Evolutionary conservation across 2,797 vertebrate species (phyloP), one percentile per base, ranked within the genome.

Genomic region (Triplophysa bombifrons): DNA sequence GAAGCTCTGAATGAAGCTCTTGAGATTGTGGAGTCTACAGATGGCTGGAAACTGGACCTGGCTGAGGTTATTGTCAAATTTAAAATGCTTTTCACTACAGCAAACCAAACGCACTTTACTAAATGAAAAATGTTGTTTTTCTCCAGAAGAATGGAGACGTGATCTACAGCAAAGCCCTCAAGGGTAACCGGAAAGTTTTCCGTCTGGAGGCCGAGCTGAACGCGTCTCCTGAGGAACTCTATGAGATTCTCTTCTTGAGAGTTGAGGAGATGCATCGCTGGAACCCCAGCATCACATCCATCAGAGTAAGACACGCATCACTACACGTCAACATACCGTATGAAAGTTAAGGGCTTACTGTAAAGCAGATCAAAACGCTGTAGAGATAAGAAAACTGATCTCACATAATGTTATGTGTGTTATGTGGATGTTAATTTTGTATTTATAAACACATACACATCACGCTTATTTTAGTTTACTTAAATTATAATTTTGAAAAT

Each of bases 261-360:
- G 85, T 95, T 4, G 94, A 96, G 77, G 91, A 95, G 65, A 95
- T 95, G 92, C 92, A 93, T 65, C 60, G 48, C 72, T 95, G 95
- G 95, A 96, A 96, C 87, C 94, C 95, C 0, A 89, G 80, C 82
- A 87, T 96, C 73, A 88, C 90, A 50, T 84, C 22, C 1, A 89
- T 96, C 72, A 91, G 92, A 88, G 95, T 95, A 85, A 90, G 88
- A n/a, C 50, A 2, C 12, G 16, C 48, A 41, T 20, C 25, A 17
- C 48, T 14, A 41, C 41, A 41, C 41, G 2, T 41, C 8, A 10
- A 41, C 9, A 11, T 10, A 41, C 38, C 7, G 38, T 7, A 41
- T 41, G 38, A 11, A 41, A 34, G 34, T 34, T 38, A 7, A 38
- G 34, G 34, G 5, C 30, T 34, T 7, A 34, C 30, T 34, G 30